phyloP scores from a whole-genome alignment of 2,888 invertebrate species.

The Augochlorella aurata region DNA sequence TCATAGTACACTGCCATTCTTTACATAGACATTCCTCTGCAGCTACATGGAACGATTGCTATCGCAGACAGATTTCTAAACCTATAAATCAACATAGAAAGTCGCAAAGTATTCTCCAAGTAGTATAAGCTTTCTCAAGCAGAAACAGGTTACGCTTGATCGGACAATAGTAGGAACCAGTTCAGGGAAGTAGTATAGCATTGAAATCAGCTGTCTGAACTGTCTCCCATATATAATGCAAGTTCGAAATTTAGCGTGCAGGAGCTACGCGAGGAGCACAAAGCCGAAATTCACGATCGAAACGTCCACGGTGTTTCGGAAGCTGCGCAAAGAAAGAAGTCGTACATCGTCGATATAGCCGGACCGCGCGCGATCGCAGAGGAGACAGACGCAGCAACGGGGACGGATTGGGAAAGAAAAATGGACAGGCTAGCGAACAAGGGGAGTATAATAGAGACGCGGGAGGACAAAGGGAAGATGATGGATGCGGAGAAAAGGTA shows the following conservation, averaged over 20 bases:
- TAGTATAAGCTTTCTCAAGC: neutral
- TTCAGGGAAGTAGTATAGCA: neutral
- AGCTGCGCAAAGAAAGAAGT: neutral
- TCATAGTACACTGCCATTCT: neutral
- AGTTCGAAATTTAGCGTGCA: neutral
- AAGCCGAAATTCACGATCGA: neutral
- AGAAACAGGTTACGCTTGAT: neutral
- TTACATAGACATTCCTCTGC: too few species aligned
- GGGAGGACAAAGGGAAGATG: conserved; percentile 21
- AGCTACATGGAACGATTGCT: too few species aligned
- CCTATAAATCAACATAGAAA: too few species aligned
- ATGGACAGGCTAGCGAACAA: conserved; percentile 2
- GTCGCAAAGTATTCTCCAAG: too few species aligned
- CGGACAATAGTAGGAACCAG: neutral
- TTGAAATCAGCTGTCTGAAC: neutral
- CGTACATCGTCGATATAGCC: neutral
- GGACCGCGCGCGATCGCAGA: neutral
- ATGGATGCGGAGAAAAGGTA: neutral
- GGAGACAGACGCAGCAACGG: neutral
- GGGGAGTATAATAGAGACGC: neutral
- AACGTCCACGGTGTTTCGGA: neutral
- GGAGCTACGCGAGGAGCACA: neutral
- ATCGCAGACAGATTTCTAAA: too few species aligned
- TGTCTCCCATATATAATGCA: neutral
- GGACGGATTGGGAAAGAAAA: conserved; percentile 13